Percentiles rank a stretch among this genome's conserved stretches.
Conservation (phyloP, 2,797 vertebrate species). For the Chrysocyon brachyurus region DNA sequence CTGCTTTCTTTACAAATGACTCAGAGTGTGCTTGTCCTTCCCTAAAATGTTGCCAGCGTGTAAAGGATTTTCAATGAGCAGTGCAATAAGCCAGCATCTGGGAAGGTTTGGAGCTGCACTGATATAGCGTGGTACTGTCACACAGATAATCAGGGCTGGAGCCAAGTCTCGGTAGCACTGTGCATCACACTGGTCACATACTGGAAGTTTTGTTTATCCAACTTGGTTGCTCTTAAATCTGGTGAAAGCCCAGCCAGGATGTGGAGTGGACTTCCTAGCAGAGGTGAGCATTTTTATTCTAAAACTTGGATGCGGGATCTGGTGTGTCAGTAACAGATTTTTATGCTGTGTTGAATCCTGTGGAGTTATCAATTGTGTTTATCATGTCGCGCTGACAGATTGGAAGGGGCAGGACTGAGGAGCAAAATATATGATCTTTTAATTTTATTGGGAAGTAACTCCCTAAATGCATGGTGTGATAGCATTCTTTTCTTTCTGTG, state of each 20-base stretch:
- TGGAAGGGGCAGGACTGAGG: conserved; percentile 64
- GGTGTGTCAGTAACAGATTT: conserved; percentile 77
- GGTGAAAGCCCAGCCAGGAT: conserved; percentile 87
- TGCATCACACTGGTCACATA: conserved; percentile 86
- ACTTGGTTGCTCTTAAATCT: conserved; percentile 88
- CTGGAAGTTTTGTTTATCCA: conserved; percentile 90
- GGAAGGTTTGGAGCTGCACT: conserved; percentile 88
- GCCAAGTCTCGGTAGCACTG: conserved; percentile 86
- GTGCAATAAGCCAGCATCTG: conserved; percentile 90
- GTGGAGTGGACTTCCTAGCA: conserved; percentile 93
- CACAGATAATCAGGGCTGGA: conserved; percentile 88
- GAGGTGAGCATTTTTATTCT: conserved; percentile 91
- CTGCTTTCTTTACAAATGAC: conserved; percentile 92
- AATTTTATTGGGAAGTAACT: conserved; percentile 85
- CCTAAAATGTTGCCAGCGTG: conserved; percentile 92
- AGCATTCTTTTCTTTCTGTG: conserved; percentile 81
- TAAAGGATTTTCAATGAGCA: conserved; percentile 93
- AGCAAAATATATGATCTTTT: conserved; percentile 77
- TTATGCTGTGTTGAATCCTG: conserved; percentile 78
- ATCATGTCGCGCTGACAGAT: conserved; percentile 45
- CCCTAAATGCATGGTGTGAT: conserved; percentile 78
- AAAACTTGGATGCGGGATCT: conserved; percentile 85
- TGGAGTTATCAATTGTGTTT: conserved; percentile 78
- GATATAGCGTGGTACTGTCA: conserved; percentile 89
- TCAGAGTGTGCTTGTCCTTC: conserved; percentile 91